Percentiles rank a stretch among this genome's conserved stretches.
These are phyloP conservation scores for Poeciliopsis gracilis DNA, from an alignment of 2,797 vertebrate genomes.

Conservation along the genomic window DNA sequence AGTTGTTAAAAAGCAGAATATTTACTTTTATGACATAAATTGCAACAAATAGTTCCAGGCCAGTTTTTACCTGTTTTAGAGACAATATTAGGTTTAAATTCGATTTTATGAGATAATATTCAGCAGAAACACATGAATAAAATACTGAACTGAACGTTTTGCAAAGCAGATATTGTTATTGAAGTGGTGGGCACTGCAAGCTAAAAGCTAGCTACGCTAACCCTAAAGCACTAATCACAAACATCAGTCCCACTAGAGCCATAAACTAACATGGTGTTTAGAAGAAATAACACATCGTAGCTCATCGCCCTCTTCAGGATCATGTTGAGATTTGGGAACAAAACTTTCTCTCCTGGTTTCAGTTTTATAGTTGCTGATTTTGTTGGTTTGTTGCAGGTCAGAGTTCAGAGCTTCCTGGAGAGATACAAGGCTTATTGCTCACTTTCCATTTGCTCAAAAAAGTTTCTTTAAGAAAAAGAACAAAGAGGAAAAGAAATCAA, in stretches of 20 bases:
- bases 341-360: neutral
- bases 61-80: neutral
- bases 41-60: neutral
- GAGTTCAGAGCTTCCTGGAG: too few species aligned
- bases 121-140: neutral
- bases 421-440: neutral
- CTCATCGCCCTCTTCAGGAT: neutral
- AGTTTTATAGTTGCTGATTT: neutral
- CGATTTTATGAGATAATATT: neutral
- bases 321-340: neutral
- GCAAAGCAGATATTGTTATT: neutral
- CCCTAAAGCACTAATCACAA: neutral
- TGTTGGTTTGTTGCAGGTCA: neutral
- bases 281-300: neutral
- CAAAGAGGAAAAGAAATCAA: too few species aligned
- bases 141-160: neutral
- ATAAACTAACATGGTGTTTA: neutral
- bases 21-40: neutral
- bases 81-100: neutral
- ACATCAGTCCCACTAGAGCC: neutral
- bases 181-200: neutral
- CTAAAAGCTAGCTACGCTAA: neutral
- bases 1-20: neutral
- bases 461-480: too few species aligned
- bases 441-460: neutral